phyloP scores from a whole-genome alignment of 1,140 invertebrate species.

The Sycophila sp. region DNA sequence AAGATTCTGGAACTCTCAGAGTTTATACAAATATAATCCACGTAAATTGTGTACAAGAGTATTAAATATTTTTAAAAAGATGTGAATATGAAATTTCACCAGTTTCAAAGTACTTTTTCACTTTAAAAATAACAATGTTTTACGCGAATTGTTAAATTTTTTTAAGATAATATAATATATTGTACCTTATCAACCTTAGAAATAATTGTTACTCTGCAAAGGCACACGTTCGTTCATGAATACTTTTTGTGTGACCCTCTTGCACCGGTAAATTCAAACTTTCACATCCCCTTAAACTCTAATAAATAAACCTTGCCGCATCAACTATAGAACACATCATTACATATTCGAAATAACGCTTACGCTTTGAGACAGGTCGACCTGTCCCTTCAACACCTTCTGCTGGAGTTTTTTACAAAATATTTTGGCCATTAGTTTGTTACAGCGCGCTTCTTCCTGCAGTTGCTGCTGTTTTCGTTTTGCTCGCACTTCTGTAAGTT shows the following conservation, averaged over 20 bases:
- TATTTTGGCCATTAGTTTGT: conserved; percentile 69
- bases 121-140: too few relatives aligned
- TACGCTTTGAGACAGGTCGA: conserved; percentile 66
- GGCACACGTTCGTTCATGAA: not conserved
- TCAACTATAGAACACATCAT: conserved; percentile 60
- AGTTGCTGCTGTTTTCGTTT: conserved; percentile 62
- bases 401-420: conserved; percentile 68
- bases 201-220: not conserved
- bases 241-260: not conserved
- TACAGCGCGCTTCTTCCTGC: conserved; percentile 65
- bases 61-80: conserved; percentile 23
- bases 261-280: not conserved
- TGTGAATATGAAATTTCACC: not conserved
- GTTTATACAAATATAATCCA: conserved; percentile 11
- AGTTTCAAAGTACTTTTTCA: too few relatives aligned
- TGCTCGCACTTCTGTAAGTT: conserved; percentile 63
- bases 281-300: conserved; percentile 56
- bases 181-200: too few relatives aligned
- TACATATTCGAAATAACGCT: conserved; percentile 65
- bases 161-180: too few relatives aligned
- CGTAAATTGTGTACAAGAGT: conserved; percentile 19
- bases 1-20: not conserved
- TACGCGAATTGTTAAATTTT: too few relatives aligned
- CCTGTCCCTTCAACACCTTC: conserved; percentile 65
- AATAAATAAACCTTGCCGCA: conserved; percentile 70